A percentile compares a stretch with the other conserved stretches of the same genome.
These are phyloP conservation scores for Columba livia DNA, from an alignment of 2,113 vertebrate species.

Conservation along the genomic window DNA sequence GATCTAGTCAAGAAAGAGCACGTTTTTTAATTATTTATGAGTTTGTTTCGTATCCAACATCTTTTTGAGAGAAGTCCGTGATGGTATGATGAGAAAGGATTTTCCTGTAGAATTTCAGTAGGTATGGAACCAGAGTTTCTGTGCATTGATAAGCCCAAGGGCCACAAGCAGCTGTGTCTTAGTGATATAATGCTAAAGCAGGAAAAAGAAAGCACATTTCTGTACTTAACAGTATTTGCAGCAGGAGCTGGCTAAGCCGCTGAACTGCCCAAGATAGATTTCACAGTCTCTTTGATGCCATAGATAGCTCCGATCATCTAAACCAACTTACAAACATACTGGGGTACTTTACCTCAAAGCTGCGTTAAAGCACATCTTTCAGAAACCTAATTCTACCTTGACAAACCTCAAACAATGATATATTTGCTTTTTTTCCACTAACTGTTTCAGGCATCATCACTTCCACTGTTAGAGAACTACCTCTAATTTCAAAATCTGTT, in stretches of 20 bases:
- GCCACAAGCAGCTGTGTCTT: background rate
- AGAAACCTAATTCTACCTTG: background rate
- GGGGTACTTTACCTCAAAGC: background rate
- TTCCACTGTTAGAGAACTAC: background rate
- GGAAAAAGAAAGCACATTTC: background rate
- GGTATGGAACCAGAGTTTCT: background rate
- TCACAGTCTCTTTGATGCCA: background rate
- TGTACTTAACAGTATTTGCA: background rate
- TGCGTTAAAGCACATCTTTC: background rate
- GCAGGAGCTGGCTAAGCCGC: background rate
- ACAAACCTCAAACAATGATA: background rate
- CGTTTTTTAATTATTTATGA: background rate
- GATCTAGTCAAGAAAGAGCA: background rate
- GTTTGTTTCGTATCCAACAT: background rate
- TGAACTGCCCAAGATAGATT: background rate
- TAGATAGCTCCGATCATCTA: background rate
- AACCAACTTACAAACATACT: background rate
- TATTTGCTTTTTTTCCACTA: background rate
- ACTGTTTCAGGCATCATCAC: background rate
- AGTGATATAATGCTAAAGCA: background rate
- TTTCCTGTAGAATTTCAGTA: background rate
- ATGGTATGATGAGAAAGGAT: background rate
- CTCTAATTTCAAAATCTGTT: background rate
- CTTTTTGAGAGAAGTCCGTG: accelerated
- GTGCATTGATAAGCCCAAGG: background rate